Evolutionary conservation across 2,888 invertebrate genomes (phyloP).

Genomic region (Drosophila paranaensis): DNA sequence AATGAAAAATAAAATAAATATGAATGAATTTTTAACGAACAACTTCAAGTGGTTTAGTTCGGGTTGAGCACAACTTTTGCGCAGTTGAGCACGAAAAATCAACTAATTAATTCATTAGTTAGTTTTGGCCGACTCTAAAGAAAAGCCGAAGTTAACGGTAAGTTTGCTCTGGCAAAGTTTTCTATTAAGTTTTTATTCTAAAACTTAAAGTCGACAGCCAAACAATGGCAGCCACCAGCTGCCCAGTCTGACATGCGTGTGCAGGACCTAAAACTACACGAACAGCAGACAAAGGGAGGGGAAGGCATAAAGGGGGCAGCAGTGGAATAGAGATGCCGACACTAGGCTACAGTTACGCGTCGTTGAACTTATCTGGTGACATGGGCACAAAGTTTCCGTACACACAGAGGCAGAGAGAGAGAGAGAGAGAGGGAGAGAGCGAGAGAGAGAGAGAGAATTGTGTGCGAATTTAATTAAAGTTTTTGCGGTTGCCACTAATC

Average conservation of each 20-base stretch:
- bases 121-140: constrained; percentile 22
- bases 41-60: constrained; percentile 41
- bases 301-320: neutral
- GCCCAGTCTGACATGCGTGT: constrained; percentile 55
- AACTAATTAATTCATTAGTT: constrained; percentile 76
- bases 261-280: constrained; percentile 19
- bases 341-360: constrained; percentile 48
- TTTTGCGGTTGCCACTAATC: constrained; percentile 80
- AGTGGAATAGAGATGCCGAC: constrained; percentile 17
- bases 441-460: constrained; percentile 46
- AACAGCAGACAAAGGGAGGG: neutral
- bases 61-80: constrained; percentile 29
- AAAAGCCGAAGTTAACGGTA: constrained; percentile 53
- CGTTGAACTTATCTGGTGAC: constrained; percentile 77
- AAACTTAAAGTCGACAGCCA: constrained; percentile 68
- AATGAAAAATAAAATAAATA: constrained; percentile 49
- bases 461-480: constrained; percentile 80
- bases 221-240: constrained; percentile 52
- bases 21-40: constrained; percentile 50
- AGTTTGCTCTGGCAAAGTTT: constrained; percentile 66
- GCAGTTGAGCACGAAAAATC: constrained; percentile 46
- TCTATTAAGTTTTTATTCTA: constrained; percentile 57
- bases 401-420: neutral
- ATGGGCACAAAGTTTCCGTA: constrained; percentile 70
- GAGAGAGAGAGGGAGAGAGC: neutral